Evolutionary conservation across 2,113 vertebrate genomes (phyloP).

Genomic region (Hypomesus transpacificus): DNA sequence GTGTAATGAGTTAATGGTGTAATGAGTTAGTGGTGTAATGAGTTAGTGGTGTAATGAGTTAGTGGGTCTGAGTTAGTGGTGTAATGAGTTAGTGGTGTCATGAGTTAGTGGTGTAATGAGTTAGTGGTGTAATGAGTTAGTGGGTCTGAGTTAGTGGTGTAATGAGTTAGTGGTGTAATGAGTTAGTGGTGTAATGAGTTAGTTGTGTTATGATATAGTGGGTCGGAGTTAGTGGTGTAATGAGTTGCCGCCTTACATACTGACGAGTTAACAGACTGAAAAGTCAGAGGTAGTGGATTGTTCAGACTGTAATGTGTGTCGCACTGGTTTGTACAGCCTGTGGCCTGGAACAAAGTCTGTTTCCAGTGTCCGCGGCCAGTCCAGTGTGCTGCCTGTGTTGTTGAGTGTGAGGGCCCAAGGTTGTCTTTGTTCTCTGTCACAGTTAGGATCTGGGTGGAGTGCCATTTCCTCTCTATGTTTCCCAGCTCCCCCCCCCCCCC

Average conservation of each 20-base stretch:
- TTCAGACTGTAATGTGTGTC: not conserved
- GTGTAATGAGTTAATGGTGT: no score
- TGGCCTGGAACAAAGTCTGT: not conserved
- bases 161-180: no score
- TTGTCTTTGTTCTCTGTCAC: conserved; percentile 62
- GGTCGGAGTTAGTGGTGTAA: not conserved
- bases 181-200: not conserved
- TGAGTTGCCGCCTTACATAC: not conserved
- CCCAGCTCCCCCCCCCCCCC: conserved; percentile 38
- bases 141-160: no score
- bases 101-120: no score
- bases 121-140: not conserved
- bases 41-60: not conserved
- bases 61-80: no score
- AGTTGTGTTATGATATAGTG: no score
- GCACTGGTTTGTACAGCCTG: not conserved
- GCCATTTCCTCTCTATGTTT: conserved; percentile 72
- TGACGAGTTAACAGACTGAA: not conserved
- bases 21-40: no score
- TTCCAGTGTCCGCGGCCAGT: conserved; percentile 24
- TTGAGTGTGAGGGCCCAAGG: conserved; percentile 57
- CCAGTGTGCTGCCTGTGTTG: conserved; percentile 32
- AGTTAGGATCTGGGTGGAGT: conserved; percentile 70
- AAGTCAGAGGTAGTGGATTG: not conserved
- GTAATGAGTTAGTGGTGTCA: no score